Evolutionary conservation across 2,888 invertebrate genomes (phyloP).

Genomic region (Drosophila neonasuta): DNA sequence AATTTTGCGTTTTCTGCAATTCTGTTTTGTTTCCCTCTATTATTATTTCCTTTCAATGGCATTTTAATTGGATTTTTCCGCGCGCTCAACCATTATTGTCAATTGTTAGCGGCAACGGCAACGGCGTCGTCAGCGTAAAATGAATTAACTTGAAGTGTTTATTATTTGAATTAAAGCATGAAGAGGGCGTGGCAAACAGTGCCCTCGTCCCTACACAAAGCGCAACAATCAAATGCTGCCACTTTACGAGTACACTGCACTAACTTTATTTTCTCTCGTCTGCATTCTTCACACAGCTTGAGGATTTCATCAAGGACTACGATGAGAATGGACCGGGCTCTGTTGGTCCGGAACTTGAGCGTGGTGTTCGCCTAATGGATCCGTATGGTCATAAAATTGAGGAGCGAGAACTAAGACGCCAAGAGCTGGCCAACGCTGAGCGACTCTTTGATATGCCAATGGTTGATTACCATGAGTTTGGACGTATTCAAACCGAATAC

Average conservation of each 20-base stretch:
- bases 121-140: slow-evolving; percentile 69
- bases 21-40: slow-evolving; percentile 79
- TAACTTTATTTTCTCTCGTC: slow-evolving; percentile 40
- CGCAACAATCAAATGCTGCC: slow-evolving; percentile 62
- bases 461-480: slow-evolving; percentile 90
- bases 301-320: slow-evolving; percentile 88
- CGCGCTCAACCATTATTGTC: slow-evolving; percentile 77
- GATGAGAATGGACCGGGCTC: slow-evolving; percentile 90
- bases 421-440: slow-evolving; percentile 87
- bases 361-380: slow-evolving; percentile 88
- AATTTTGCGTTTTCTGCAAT: slow-evolving; percentile 70
- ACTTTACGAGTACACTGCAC: slow-evolving; percentile 48
- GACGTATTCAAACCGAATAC: slow-evolving; percentile 86
- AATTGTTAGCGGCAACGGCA: slow-evolving; percentile 66
- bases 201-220: slow-evolving; percentile 20
- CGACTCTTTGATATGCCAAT: slow-evolving; percentile 93
- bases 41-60: slow-evolving; percentile 80
- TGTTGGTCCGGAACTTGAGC: slow-evolving; percentile 89
- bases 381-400: slow-evolving; percentile 84
- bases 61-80: slow-evolving; percentile 82
- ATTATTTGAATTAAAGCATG: slow-evolving; percentile 78
- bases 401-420: slow-evolving; percentile 86
- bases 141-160: slow-evolving; percentile 81
- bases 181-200: slow-evolving; percentile 11
- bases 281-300: slow-evolving; percentile 64